These are phyloP conservation scores for Nycteola revayana DNA, from an alignment of 2,888 invertebrate species.

Conservation along the genomic window DNA sequence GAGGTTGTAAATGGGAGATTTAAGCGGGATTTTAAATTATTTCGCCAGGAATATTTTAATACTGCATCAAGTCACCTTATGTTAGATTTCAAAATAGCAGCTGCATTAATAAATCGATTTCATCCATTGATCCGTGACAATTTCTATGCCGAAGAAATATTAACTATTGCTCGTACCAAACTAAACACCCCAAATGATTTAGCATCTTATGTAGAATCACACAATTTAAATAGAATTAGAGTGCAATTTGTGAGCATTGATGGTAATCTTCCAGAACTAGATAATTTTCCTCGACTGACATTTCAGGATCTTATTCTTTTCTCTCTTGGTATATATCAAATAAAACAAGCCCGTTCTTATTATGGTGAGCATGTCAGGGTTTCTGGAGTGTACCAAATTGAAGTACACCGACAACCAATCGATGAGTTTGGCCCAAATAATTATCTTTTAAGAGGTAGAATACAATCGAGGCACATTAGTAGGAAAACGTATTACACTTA, in stretches of 20 bases:
- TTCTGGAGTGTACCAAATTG: not conserved
- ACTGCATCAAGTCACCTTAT: conserved; percentile 1
- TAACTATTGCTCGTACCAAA: not conserved
- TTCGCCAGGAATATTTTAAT: conserved; percentile 4
- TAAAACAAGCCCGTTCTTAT: conserved; percentile 6
- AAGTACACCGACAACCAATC: too few relatives aligned
- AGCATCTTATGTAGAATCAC: not conserved
- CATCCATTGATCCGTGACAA: conserved; percentile 1
- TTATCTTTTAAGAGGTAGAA: not conserved
- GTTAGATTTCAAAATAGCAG: conserved; percentile 2
- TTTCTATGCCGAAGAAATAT: conserved; percentile 6
- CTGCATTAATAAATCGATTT: conserved; percentile 1
- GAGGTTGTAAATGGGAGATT: too few relatives aligned
- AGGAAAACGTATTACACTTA: conserved; percentile 3
- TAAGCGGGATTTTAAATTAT: too few relatives aligned
- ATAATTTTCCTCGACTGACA: too few relatives aligned
- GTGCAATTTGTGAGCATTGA: not conserved
- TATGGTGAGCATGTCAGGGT: conserved; percentile 3
- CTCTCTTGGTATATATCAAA: conserved; percentile 4
- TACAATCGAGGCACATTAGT: conserved; percentile 2
- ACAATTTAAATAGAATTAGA: conserved; percentile 1
- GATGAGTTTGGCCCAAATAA: not conserved
- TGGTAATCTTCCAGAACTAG: too few relatives aligned
- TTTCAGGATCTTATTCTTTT: too few relatives aligned
- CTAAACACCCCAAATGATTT: not conserved